Evolutionary conservation across 2,113 vertebrate genomes (phyloP).

Genomic region (Gallinago paraguaiae): DNA sequence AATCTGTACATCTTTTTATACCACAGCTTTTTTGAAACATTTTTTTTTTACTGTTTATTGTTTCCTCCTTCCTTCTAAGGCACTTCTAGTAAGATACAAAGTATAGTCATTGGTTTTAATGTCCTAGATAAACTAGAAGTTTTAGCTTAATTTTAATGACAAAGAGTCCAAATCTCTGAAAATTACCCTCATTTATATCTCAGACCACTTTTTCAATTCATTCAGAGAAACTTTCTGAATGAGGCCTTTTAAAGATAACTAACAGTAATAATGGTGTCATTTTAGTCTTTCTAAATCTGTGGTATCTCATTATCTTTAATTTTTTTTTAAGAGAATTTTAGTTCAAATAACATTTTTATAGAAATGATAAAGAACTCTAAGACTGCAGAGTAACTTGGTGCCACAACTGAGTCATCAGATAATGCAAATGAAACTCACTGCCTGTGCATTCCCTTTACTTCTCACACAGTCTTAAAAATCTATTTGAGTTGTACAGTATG

Average conservation of each 20-base stretch:
- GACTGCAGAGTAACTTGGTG: neutral
- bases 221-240: neutral
- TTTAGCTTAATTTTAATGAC: neutral
- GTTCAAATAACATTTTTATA: neutral
- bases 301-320: neutral
- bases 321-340: neutral
- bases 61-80: neutral
- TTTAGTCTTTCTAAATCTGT: neutral
- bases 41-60: neutral
- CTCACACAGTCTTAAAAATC: neutral
- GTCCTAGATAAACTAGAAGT: neutral
- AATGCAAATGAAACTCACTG: neutral
- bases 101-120: neutral
- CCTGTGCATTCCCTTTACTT: neutral
- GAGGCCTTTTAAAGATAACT: neutral
- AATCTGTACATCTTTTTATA: neutral
- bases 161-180: neutral
- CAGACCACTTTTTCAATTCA: neutral
- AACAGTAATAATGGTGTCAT: neutral
- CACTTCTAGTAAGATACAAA: neutral
- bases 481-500: neutral
- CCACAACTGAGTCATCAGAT: neutral
- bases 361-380: neutral
- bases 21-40: neutral
- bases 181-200: neutral